A percentile compares a stretch with the other conserved stretches of the same genome.
Evolutionary conservation across 2,888 invertebrate species (phyloP).

Genomic region (Epiblema foenella): DNA sequence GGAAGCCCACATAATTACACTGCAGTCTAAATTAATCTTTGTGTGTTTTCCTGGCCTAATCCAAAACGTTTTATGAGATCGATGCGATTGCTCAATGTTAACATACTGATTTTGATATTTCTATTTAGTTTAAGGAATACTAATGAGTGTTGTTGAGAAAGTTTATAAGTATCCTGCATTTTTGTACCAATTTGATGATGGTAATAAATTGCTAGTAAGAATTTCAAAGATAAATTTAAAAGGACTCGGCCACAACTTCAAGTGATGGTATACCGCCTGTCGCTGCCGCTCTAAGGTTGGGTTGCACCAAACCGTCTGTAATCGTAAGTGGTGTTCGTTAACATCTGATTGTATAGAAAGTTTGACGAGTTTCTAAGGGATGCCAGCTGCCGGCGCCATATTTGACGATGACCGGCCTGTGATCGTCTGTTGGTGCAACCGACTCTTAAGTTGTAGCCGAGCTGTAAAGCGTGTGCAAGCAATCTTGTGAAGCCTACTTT

Average conservation of each 20-base stretch:
- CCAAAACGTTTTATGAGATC: not conserved
- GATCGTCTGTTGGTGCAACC: too few relatives aligned
- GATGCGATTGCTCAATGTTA: not conserved
- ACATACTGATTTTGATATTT: conserved; percentile 11
- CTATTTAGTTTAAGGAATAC: conserved; percentile 2
- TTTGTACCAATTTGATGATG: conserved; percentile 15
- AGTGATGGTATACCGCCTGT: not conserved
- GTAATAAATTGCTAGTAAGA: too few relatives aligned
- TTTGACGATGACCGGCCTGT: too few relatives aligned
- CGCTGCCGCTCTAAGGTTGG: too few relatives aligned
- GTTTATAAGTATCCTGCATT: not conserved
- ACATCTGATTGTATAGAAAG: too few relatives aligned
- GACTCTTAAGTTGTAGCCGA: not conserved
- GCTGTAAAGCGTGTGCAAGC: not conserved
- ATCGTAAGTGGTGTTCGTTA: too few relatives aligned
- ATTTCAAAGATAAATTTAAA: too few relatives aligned
- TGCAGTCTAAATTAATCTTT: not conserved
- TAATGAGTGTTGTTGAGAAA: not conserved
- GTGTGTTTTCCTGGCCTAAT: too few relatives aligned
- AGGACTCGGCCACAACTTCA: not conserved
- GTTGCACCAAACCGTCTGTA: too few relatives aligned
- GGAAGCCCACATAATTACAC: too few relatives aligned
- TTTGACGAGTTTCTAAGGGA: too few relatives aligned
- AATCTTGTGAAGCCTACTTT: not conserved
- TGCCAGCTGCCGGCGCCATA: too few relatives aligned